Conservation (phyloP, 2,888 invertebrate species). For the Brachypalpus laphriformis region DNA sequence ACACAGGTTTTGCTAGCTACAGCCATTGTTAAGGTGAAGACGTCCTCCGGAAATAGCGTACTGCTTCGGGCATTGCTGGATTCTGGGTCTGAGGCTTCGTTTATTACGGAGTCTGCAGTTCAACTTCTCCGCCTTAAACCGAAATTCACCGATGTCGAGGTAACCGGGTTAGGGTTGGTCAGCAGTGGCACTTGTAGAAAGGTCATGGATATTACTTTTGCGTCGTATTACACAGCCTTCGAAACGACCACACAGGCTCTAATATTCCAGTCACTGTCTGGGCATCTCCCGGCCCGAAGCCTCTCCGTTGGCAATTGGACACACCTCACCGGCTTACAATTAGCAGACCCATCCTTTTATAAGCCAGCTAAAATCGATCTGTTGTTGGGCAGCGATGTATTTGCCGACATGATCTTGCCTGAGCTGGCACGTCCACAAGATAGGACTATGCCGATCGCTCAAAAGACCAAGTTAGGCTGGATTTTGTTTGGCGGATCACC, state of each 20-base stretch:
- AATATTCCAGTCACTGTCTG: conserved; percentile 22
- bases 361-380: too few relatives aligned
- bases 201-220: too few relatives aligned
- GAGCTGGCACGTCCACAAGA: conserved; percentile 1
- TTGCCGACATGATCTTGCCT: conserved; percentile 4
- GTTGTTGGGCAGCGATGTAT: conserved; percentile 4
- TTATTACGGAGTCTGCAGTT: conserved; percentile 11
- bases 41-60: background rate
- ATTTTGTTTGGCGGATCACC: too few relatives aligned
- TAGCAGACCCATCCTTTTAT: conserved; percentile 1
- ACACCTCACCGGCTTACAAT: conserved; percentile 3
- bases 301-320: conserved; percentile 9
- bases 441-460: conserved; percentile 1
- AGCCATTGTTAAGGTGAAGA: conserved; percentile 10
- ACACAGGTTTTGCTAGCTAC: conserved; percentile 37
- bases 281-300: conserved; percentile 15
- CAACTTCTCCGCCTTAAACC: conserved; percentile 6
- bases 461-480: too few relatives aligned
- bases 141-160: background rate
- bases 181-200: conserved; percentile 27
- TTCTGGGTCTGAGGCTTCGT: conserved; percentile 34
- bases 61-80: conserved; percentile 19
- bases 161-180: conserved; percentile 42
- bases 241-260: conserved; percentile 18
- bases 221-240: background rate